These are phyloP conservation scores for Plectus sambesii DNA, from an alignment of 1,140 invertebrate genomes.

Conservation along the genomic window DNA sequence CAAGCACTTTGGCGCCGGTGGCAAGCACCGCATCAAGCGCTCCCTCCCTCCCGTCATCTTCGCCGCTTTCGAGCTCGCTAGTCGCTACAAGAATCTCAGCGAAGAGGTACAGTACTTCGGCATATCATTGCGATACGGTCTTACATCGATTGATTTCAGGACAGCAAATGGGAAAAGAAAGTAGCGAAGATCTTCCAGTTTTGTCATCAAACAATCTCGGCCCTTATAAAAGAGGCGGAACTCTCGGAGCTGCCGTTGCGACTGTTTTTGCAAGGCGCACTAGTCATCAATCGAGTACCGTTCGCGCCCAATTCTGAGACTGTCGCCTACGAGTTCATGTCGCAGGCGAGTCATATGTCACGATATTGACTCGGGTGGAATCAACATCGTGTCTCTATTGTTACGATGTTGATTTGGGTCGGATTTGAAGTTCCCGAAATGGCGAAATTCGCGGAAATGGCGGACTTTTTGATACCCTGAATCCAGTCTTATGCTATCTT, in stretches of 20 bases:
- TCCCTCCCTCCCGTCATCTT: conserved; percentile 93
- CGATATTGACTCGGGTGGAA: background rate
- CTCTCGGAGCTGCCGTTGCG: conserved; percentile 79
- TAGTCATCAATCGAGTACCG: conserved; percentile 76
- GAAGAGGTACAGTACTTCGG: conserved; percentile 55
- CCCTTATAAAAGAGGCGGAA: conserved; percentile 70
- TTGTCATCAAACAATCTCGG: conserved; percentile 83
- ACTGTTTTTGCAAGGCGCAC: conserved; percentile 81
- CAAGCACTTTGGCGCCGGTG: conserved; percentile 76
- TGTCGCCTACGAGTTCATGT: conserved; percentile 94
- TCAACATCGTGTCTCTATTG: conserved; percentile 1
- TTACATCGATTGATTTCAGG: conserved; percentile 24
- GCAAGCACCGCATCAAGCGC: conserved; percentile 71
- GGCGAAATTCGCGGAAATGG: too few relatives aligned
- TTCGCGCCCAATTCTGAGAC: conserved; percentile 92
- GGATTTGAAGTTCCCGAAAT: too few relatives aligned
- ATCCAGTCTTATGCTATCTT: background rate
- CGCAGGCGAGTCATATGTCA: conserved; percentile 57
- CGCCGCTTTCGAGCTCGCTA: conserved; percentile 70
- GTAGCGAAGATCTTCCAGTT: conserved; percentile 96
- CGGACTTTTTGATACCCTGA: too few relatives aligned
- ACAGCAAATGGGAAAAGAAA: conserved; percentile 88
- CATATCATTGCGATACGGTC: conserved; percentile 4
- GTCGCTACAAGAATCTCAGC: conserved; percentile 63
- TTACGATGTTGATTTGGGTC: too few relatives aligned